phyloP scores from a whole-genome alignment of 2,888 invertebrate genomes.

The Melinopterus prodromus region DNA sequence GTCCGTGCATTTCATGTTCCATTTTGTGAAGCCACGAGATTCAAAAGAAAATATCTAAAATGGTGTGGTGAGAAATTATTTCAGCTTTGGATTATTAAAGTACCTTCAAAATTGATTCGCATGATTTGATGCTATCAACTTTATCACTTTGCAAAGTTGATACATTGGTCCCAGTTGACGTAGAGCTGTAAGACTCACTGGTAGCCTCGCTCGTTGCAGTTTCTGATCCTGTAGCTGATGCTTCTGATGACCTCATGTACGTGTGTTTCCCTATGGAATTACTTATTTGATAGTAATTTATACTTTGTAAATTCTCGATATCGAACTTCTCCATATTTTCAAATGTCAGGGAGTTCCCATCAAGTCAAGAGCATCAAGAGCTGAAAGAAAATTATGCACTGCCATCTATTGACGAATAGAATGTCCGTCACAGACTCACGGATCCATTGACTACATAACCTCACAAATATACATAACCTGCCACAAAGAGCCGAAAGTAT shows the following conservation, averaged over 20 bases:
- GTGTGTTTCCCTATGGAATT: background rate
- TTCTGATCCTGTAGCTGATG: background rate
- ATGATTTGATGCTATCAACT: conserved; percentile 37
- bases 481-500: conserved; percentile 18
- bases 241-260: background rate
- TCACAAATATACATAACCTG: conserved; percentile 5
- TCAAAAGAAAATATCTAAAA: conserved; percentile 39
- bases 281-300: conserved; percentile 6
- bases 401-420: background rate
- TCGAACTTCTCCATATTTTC: conserved; percentile 4
- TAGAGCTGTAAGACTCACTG: background rate
- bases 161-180: conserved; percentile 11
- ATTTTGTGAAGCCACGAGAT: conserved; percentile 29
- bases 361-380: background rate
- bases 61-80: background rate
- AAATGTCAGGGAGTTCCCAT: background rate
- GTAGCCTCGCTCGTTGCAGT: background rate
- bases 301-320: conserved; percentile 12
- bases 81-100: background rate
- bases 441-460: conserved; percentile 17
- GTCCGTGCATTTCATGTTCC: conserved; percentile 38
- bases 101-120: conserved; percentile 40
- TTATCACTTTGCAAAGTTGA: conserved; percentile 21
- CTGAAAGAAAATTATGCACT: background rate
- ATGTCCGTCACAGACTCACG: background rate